A percentile compares a stretch with the other conserved stretches of the same genome.
Evolutionary conservation across 2,888 invertebrate species (phyloP).

Genomic region (Chloromyia formosa): DNA sequence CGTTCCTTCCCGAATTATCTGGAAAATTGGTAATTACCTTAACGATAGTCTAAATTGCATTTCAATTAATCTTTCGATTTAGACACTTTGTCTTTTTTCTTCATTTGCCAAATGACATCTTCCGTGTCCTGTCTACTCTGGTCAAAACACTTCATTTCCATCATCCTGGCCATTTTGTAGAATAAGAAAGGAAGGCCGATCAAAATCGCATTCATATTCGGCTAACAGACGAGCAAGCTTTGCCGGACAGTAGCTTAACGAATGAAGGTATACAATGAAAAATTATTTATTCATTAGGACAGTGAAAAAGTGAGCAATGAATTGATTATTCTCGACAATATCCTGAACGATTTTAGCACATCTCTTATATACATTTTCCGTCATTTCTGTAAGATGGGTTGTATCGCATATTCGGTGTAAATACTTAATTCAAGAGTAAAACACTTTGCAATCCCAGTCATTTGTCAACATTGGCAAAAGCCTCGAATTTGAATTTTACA

Average conservation of each 20-base stretch:
- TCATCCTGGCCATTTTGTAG: neutral
- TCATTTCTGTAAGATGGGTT: neutral
- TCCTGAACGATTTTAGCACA: neutral
- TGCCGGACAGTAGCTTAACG: neutral
- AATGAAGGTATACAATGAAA: neutral
- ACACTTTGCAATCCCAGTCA: constrained; percentile 1
- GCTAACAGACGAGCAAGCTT: neutral
- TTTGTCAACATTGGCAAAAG: constrained; percentile 6
- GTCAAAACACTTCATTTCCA: constrained; percentile 11
- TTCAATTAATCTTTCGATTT: constrained; percentile 36
- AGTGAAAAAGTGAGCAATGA: neutral
- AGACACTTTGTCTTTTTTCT: constrained; percentile 28
- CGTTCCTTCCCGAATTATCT: neutral
- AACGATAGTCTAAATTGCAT: constrained; percentile 36
- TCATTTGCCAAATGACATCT: neutral
- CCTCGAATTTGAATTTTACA: constrained; percentile 3
- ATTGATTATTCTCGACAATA: neutral
- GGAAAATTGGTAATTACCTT: constrained; percentile 34
- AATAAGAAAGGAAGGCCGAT: neutral
- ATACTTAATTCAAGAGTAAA: neutral
- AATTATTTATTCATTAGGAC: constrained; percentile 28
- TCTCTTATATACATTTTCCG: neutral
- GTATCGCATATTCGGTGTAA: neutral
- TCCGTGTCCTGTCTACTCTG: neutral
- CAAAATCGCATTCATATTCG: constrained; percentile 13